Base-by-base conservation (phyloP, 2,888 invertebrate genomes). In the Cryptocephalus primarius region DNA sequence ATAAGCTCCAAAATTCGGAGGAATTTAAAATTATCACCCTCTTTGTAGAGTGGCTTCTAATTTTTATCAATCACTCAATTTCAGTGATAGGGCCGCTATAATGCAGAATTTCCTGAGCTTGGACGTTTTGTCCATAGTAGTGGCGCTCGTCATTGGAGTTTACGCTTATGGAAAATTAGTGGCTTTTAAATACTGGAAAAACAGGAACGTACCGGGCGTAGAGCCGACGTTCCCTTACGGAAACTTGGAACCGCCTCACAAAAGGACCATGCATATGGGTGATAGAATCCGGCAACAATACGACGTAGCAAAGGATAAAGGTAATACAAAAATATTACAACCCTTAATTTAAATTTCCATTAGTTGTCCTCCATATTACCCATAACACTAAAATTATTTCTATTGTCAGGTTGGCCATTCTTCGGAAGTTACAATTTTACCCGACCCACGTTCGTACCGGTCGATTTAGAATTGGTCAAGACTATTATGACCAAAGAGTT, bases 401-500 rank as follows among this genome's bases (percentile, higher is more conserved):
- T 11, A 4, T 41, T 45, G 40, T 44, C 32, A 52, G 52, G 49
- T 38, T 52, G 48, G 48, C 48, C 46, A 44, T 42, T 50, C n/a
- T 10, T 48, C 9, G 52, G 52, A 9, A n/a, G 50, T 9, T 53
- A 44, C n/a, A 33, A 31, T 8, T 32, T 48, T 14, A 34, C 42
- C n/a, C 4, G 36, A 1, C 45, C 47, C n/a, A 12, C 33, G 8
- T 50, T 44, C n/a, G 32, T 53, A 40, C 44, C 50, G 2, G 8
- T 58, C 1, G 59, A 62, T 52, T 46, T 60, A 13, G 59, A 63
- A 11, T 48, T 55, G 33, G 36, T 59, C 8, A 61, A 61, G 46
- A 68, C 70, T 39, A 66, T 82, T 12, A 57, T 81, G 55, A 73
- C 75, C 31, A 76, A 73, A 52, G 80, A 82, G 55, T 82, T 79